Evolutionary conservation across 2,797 vertebrate genomes (phyloP), one percentile per base, ranked within the genome.

Genomic region (Acipenser oxyrinchus): DNA sequence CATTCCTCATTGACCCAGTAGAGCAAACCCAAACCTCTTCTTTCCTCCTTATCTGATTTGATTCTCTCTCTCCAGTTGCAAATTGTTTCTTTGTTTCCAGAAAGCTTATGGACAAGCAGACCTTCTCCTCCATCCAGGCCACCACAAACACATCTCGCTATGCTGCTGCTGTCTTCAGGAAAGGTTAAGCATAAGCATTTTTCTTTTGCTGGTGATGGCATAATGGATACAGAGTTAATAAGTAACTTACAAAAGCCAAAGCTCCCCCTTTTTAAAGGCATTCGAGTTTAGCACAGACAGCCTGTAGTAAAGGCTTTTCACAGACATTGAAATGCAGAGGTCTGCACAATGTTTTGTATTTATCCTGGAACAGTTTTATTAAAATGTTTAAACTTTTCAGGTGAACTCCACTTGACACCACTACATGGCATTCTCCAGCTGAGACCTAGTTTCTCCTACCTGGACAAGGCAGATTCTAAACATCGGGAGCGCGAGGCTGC

Each of bases 61-160:
- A 53, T 13, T 51, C 18, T 55, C 50, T 55, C 50, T 52, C 18
- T 37, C 3, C 50, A 10, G 18, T 13, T 48, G 6, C 23, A 10
- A 8, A 52, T n/a, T 49, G 0, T 60, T 15, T 50, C 15, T 70
- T 49, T 82, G 2, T 71, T 78, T 74, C 51, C 75, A 99, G 96
- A 77, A 99, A 98, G 83, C 83, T 97, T 80, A 99, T 99, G 97
- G 96, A 99, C 82, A 97, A 96, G 68, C 96, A 99, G 75, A 89
- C 87, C 0, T 98, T 99, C 77, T 90, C 91, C 48, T 99, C 97
- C 71, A 96, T 95, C 0, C 96, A 97, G 79, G 93, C 95, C 73
- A 94, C 94, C 2, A 95, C 89, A 72, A 94, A 95, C 67, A 94
- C 93, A 10, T 92, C 93, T 61, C 93, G 94, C 77, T 99, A 98